Evolutionary conservation across 2,113 vertebrate species (phyloP).

Genomic region (Gorilla gorilla): DNA sequence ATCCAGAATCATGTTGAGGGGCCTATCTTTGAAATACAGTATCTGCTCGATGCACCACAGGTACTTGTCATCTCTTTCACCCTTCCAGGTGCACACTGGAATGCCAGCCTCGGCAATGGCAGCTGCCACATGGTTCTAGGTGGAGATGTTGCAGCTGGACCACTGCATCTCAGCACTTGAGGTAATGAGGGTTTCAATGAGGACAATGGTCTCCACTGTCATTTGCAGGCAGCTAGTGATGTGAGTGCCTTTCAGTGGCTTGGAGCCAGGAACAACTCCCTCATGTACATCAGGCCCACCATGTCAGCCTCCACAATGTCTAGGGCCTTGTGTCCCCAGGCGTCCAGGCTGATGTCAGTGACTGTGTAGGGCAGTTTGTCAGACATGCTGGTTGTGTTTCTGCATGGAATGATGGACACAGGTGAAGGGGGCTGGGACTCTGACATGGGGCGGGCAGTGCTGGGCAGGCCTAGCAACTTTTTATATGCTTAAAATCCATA

Average conservation of each 20-base stretch:
- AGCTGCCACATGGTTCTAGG: neutral
- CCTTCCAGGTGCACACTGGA: neutral
- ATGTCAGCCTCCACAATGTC: neutral
- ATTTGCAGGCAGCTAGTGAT: neutral
- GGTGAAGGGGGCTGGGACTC: too few species aligned
- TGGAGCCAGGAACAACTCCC: neutral
- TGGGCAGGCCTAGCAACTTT: too few species aligned
- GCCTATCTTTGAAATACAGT: neutral
- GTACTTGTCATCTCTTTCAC: neutral
- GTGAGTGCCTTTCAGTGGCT: neutral
- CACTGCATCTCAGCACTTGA: neutral
- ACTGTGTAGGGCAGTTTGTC: neutral
- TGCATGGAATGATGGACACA: neutral
- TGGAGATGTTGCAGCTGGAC: neutral
- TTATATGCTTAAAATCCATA: too few species aligned
- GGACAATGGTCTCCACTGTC: neutral
- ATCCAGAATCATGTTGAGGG: neutral
- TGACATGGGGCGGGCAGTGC: too few species aligned
- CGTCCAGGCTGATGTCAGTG: neutral
- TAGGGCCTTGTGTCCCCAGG: too few species aligned
- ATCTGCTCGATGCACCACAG: neutral
- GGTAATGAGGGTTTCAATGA: neutral
- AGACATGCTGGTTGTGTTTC: neutral
- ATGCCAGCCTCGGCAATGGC: neutral
- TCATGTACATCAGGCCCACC: neutral